Evolutionary conservation across 2,797 vertebrate species (phyloP).

Genomic region (Sitta carolinensis): DNA sequence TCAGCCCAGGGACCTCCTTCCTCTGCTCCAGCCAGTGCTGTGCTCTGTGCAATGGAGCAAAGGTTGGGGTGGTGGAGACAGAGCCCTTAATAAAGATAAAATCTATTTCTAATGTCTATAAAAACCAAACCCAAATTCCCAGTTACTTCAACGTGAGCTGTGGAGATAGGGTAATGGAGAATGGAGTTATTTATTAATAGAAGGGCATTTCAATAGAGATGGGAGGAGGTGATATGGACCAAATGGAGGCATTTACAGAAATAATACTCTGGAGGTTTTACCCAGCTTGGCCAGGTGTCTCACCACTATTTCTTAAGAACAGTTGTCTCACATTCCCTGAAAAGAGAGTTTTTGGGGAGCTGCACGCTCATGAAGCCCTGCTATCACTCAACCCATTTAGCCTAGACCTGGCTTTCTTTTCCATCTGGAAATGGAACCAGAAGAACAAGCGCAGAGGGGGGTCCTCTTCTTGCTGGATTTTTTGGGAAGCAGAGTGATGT

Average conservation of each 20-base stretch:
- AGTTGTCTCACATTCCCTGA: not conserved
- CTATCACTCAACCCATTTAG: not conserved
- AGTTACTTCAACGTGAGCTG: constrained; percentile 57
- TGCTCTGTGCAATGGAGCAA: constrained; percentile 27
- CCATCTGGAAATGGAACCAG: not conserved
- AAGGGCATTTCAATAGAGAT: constrained; percentile 71
- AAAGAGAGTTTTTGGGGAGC: not conserved
- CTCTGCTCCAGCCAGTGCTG: not conserved
- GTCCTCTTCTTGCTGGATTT: not conserved
- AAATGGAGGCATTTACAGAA: constrained; percentile 66
- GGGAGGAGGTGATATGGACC: constrained; percentile 32
- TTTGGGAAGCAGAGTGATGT: not conserved
- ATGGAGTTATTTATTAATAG: constrained; percentile 75
- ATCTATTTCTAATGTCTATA: constrained; percentile 73
- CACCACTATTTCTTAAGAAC: not conserved
- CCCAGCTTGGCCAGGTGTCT: constrained; percentile 7
- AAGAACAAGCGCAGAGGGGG: accelerated
- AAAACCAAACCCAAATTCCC: constrained; percentile 72
- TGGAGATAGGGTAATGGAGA: constrained; percentile 56
- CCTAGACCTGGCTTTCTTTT: not conserved
- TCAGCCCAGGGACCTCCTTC: not conserved
- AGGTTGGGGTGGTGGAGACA: constrained; percentile 36
- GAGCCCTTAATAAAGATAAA: constrained; percentile 68
- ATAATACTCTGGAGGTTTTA: constrained; percentile 47
- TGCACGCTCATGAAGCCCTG: not conserved